Evolutionary conservation across 1,140 invertebrate species (phyloP).

Genomic region (Capitella teleta): DNA sequence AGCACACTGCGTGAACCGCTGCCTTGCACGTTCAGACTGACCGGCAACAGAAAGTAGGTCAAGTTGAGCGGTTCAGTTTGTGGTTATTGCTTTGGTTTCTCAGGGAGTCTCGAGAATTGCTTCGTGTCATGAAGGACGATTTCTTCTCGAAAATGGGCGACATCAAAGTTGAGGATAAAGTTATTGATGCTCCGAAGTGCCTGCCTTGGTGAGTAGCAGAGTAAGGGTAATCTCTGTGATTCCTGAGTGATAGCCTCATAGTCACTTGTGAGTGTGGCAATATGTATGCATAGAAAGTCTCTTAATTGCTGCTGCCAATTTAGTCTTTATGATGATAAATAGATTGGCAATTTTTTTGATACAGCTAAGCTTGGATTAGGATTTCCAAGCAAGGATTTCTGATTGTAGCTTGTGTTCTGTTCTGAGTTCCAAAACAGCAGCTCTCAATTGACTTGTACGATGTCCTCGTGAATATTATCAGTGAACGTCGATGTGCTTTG

Average conservation of each 20-base stretch:
- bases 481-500: constrained; percentile 11
- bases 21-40: constrained; percentile 85
- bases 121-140: constrained; percentile 70
- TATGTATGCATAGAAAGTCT: background rate
- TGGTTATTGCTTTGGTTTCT: constrained; percentile 14
- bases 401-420: background rate
- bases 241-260: background rate
- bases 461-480: background rate
- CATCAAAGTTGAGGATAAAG: constrained; percentile 34
- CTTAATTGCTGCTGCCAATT: background rate
- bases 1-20: constrained; percentile 61
- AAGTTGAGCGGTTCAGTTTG: background rate
- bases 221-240: background rate
- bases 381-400: constrained; percentile 5
- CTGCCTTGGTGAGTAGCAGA: constrained; percentile 54
- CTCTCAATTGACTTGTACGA: background rate
- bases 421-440: background rate
- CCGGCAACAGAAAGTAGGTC: constrained; percentile 50
- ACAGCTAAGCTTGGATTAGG: constrained; percentile 1
- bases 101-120: constrained; percentile 49
- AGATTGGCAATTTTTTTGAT: background rate
- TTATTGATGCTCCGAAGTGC: constrained; percentile 50
- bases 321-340: background rate
- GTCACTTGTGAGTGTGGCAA: background rate
- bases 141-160: constrained; percentile 65